Evolutionary conservation across 2,888 invertebrate genomes (phyloP).

Genomic region (Belgica antarctica): DNA sequence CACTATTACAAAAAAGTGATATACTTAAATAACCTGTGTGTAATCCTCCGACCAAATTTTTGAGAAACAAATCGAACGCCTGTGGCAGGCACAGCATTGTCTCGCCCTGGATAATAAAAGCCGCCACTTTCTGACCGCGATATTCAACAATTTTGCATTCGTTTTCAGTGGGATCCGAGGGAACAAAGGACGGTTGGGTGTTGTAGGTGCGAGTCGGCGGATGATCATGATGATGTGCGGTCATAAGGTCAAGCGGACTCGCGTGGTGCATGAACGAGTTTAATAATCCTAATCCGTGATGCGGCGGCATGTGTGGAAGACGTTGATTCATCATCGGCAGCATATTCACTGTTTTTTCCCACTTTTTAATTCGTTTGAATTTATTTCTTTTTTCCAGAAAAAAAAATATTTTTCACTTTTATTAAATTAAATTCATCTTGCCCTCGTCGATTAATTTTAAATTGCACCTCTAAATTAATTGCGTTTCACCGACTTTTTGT

Average conservation of each 20-base stretch:
- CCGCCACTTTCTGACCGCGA: constrained; percentile 94
- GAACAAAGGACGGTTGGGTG: constrained; percentile 87
- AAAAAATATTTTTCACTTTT: constrained; percentile 18
- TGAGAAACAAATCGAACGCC: constrained; percentile 97
- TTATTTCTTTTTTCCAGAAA: neutral
- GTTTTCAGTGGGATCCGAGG: constrained; percentile 89
- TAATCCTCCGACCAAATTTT: constrained; percentile 96
- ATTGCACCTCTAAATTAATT: neutral
- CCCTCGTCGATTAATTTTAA: constrained; percentile 4
- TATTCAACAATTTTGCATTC: constrained; percentile 97
- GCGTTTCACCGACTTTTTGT: neutral
- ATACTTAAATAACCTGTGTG: constrained; percentile 64
- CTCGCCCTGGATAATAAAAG: constrained; percentile 94
- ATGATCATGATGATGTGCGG: constrained; percentile 70
- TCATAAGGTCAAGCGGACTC: constrained; percentile 78
- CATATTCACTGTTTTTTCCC: constrained; percentile 47
- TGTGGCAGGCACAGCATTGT: constrained; percentile 97
- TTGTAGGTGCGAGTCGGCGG: constrained; percentile 81
- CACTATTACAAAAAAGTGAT: constrained; percentile 23
- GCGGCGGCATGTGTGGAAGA: constrained; percentile 78
- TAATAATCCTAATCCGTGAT: constrained; percentile 72
- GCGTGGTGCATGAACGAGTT: constrained; percentile 80
- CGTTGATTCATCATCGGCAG: constrained; percentile 64
- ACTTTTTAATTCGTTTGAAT: constrained; percentile 8
- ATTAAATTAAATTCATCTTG: neutral